Conservation (phyloP, 2,888 invertebrate genomes). For the Philopedon plagiatum region DNA sequence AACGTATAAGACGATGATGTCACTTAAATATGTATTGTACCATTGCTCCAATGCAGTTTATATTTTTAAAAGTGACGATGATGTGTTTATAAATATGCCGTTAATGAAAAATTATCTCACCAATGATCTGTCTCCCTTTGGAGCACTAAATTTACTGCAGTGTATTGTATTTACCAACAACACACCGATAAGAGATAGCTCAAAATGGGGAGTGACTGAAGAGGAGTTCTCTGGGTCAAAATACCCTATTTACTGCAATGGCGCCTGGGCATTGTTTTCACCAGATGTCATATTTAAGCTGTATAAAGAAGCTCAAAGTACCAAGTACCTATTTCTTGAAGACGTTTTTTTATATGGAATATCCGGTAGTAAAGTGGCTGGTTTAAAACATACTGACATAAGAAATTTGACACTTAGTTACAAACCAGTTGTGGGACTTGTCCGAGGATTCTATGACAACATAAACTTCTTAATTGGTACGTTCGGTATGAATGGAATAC, state of each 20-base stretch:
- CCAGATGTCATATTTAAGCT: constrained; percentile 72
- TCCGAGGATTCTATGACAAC: neutral
- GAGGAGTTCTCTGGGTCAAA: constrained; percentile 75
- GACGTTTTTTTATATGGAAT: constrained; percentile 64
- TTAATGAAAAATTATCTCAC: constrained; percentile 74
- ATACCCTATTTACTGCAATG: constrained; percentile 85
- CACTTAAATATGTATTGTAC: constrained; percentile 82
- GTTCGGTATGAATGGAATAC: neutral
- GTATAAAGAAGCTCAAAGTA: constrained; percentile 70
- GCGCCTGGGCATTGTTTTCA: constrained; percentile 75
- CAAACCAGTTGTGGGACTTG: neutral
- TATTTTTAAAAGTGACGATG: constrained; percentile 83
- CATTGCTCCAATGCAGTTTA: constrained; percentile 77
- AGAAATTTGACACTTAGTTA: constrained; percentile 6
- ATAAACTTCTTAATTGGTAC: constrained; percentile 19
- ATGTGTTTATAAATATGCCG: constrained; percentile 82
- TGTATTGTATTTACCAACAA: constrained; percentile 70
- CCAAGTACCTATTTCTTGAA: constrained; percentile 81
- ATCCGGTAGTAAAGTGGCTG: constrained; percentile 11
- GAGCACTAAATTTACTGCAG: constrained; percentile 75
- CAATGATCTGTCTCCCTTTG: constrained; percentile 73
- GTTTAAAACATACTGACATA: constrained; percentile 15
- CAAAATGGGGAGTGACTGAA: constrained; percentile 83
- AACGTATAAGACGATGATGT: constrained; percentile 89
- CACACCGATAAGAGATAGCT: constrained; percentile 70